Conservation (phyloP, 2,888 invertebrate genomes). For the Galerucella nymphaeae region DNA sequence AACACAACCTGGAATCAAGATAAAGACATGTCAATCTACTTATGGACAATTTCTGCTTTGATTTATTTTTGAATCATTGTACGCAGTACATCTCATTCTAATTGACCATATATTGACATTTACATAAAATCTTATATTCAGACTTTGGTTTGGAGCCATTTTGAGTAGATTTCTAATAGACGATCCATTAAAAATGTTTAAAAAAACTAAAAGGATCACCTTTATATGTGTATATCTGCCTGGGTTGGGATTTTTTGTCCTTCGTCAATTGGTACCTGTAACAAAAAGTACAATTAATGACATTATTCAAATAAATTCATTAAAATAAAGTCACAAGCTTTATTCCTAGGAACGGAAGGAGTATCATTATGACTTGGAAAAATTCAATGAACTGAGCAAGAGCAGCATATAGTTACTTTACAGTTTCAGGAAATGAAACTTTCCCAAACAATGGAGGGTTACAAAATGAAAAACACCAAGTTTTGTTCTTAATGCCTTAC, state of each 20-base stretch:
- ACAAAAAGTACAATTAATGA: conserved; percentile 6
- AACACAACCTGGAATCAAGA: not conserved
- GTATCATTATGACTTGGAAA: too few relatives aligned
- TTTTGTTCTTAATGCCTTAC: too few relatives aligned
- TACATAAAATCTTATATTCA: conserved; percentile 25
- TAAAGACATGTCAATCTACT: not conserved
- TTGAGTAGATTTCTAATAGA: not conserved
- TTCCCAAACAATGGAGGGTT: too few relatives aligned
- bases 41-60: conserved; percentile 6
- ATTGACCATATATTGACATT: conserved; percentile 37
- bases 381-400: too few relatives aligned
- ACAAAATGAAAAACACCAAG: too few relatives aligned
- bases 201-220: not conserved
- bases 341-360: not conserved
- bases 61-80: conserved; percentile 4
- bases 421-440: too few relatives aligned
- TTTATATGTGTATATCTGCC: conserved; percentile 29
- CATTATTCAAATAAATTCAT: not conserved
- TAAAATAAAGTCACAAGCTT: not conserved
- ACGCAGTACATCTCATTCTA: conserved; percentile 12
- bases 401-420: too few relatives aligned
- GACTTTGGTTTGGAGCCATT: conserved; percentile 24
- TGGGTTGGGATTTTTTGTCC: conserved; percentile 27
- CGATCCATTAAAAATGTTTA: not conserved
- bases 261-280: conserved; percentile 27